Evolutionary conservation across 1,140 invertebrate species (phyloP).

Genomic region (Aricia agestis): DNA sequence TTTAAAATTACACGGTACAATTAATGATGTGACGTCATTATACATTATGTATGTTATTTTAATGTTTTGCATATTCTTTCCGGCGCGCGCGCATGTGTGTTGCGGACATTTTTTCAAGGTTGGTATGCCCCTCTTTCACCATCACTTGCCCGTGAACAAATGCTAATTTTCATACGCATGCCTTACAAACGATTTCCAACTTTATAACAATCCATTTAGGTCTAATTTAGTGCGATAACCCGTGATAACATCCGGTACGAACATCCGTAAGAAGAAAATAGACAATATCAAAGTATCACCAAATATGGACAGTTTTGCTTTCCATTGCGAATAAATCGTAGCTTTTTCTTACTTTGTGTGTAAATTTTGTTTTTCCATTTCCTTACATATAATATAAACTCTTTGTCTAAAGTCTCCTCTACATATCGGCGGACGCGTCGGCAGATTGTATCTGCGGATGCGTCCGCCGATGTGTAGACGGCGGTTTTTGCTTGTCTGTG

Average conservation of each 20-base stretch:
- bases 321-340: slow-evolving; percentile 4
- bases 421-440: too few species aligned
- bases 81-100: neutral
- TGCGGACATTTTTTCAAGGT: slow-evolving; percentile 13
- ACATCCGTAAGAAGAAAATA: neutral
- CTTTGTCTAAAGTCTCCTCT: too few species aligned
- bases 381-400: neutral
- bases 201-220: neutral
- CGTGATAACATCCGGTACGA: neutral
- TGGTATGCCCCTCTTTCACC: slow-evolving; percentile 14
- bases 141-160: slow-evolving; percentile 12
- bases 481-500: too few species aligned
- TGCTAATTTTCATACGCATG: slow-evolving; percentile 5
- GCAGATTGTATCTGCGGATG: too few species aligned
- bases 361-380: neutral
- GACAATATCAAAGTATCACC: neutral
- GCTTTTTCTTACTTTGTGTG: neutral
- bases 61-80: slow-evolving; percentile 8
- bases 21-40: neutral
- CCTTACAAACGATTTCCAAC: neutral
- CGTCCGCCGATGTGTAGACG: too few species aligned
- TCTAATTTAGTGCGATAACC: neutral
- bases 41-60: slow-evolving; percentile 9
- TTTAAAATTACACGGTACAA: slow-evolving; percentile 2
- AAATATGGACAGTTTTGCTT: neutral